Base-by-base conservation (phyloP, 92 coral and sea anemone genomes). In the Epizoanthus scotinus region DNA sequence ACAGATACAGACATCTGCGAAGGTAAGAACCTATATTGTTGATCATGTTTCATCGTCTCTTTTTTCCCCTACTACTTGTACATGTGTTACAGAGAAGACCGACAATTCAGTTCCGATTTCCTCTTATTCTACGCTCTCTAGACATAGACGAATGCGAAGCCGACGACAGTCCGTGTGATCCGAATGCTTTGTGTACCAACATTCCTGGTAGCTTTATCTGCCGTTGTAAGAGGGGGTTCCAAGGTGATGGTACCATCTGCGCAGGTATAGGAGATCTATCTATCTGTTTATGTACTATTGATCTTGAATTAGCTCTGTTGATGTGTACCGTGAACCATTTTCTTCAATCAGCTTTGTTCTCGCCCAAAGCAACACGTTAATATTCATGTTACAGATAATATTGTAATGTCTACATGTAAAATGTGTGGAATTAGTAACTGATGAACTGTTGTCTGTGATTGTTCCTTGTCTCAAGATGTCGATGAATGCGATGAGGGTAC, bases 61-160 rank as follows among this genome's bases (percentile, higher is more conserved):
- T 0, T 15, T 5, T 61, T 25, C 31, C 14, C 14, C n/a, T n/a
- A n/a, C n/a, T n/a, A n/a, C n/a, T n/a, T n/a, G n/a, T n/a, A n/a
- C n/a, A n/a, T n/a, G n/a, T n/a, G n/a, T n/a, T n/a, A n/a, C n/a
- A n/a, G n/a, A n/a, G n/a, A n/a, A n/a, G n/a, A n/a, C n/a, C n/a
- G n/a, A n/a, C n/a, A n/a, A 17, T 13, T 5, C 2, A 4, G 1
- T 53, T 19, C 58, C 7, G 2, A 2, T 53, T 53, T 53, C 36
- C 36, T 31, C 36, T 31, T 31, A 31, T 31, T 4, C 36, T 31
- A 31, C 36, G 36, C 36, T 31, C 36, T 31, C 36, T 31, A 73
- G 79, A 73, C 58, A 21, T 56, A 5, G 22, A 73, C 26, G 79
- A 73, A 31, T 73, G 81, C 81, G 67, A 59, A 10, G 67, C 36